These are phyloP conservation scores for Margarornis squamiger DNA, from an alignment of 2,797 vertebrate species.

Conservation along the genomic window DNA sequence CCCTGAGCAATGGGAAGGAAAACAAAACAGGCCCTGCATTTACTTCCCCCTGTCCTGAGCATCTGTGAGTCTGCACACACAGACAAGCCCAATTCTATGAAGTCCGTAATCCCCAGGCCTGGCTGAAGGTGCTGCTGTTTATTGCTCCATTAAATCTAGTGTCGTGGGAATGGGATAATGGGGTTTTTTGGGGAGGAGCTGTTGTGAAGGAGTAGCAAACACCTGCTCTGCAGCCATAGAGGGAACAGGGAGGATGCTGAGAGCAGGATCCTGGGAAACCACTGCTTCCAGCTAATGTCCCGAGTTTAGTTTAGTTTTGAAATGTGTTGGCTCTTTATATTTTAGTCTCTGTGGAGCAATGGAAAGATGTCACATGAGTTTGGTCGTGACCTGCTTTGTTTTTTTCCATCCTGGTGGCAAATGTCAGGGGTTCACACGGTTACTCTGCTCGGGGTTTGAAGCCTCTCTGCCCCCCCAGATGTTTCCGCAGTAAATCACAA, in stretches of 20 bases:
- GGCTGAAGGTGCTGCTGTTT: neutral
- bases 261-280: neutral
- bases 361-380: neutral
- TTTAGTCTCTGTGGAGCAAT: neutral
- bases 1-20: accelerated
- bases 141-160: neutral
- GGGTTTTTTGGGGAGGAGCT: neutral
- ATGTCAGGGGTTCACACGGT: neutral
- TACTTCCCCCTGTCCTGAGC: accelerated
- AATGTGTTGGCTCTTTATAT: neutral
- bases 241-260: neutral
- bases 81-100: neutral
- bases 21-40: neutral
- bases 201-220: neutral
- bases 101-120: neutral
- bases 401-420: conserved; percentile 11
- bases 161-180: neutral
- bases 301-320: neutral
- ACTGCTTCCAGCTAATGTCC: neutral
- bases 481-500: conserved; percentile 32
- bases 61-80: accelerated
- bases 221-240: neutral
- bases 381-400: neutral
- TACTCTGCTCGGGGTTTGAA: neutral
- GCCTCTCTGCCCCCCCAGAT: neutral